Percentiles rank a stretch among this genome's conserved stretches.
These are phyloP conservation scores for Luehdorfia chinensis DNA, from an alignment of 1,140 invertebrate species.

Conservation along the genomic window DNA sequence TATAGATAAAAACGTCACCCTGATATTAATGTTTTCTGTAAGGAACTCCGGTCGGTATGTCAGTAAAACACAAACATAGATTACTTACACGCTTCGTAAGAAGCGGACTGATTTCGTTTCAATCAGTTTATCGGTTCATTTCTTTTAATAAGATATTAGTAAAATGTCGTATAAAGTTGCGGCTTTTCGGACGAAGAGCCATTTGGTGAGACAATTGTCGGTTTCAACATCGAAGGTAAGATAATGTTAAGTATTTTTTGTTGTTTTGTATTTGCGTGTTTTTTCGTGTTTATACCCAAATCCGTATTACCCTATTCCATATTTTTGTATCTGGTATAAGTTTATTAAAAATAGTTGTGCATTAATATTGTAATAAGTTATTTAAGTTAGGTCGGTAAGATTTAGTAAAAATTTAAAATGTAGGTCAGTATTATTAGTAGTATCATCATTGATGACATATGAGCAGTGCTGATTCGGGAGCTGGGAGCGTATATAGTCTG, in stretches of 20 bases:
- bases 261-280: neutral
- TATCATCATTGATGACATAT: no score
- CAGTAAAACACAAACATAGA: slow-evolving; percentile 33
- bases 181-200: slow-evolving; percentile 43
- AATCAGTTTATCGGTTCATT: slow-evolving; percentile 33
- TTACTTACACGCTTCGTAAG: slow-evolving; percentile 39
- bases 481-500: no score
- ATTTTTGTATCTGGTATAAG: no score
- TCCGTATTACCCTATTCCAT: no score
- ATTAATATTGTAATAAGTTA: neutral
- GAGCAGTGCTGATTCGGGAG: no score
- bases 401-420: no score
- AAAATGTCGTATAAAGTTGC: slow-evolving; percentile 55
- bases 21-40: slow-evolving; percentile 40
- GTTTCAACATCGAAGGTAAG: slow-evolving; percentile 56
- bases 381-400: no score
- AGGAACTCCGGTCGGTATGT: slow-evolving; percentile 36
- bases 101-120: slow-evolving; percentile 27
- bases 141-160: slow-evolving; percentile 18
- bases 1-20: slow-evolving; percentile 33
- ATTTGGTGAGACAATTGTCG: slow-evolving; percentile 39
- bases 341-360: neutral
- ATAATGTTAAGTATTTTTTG: slow-evolving; percentile 6
- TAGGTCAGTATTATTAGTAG: no score
- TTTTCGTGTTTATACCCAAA: no score